Percentiles rank a stretch among this genome's conserved stretches.
These are phyloP conservation scores for Oscheius sp. DNA, from an alignment of 2,888 invertebrate genomes.

Conservation along the genomic window DNA sequence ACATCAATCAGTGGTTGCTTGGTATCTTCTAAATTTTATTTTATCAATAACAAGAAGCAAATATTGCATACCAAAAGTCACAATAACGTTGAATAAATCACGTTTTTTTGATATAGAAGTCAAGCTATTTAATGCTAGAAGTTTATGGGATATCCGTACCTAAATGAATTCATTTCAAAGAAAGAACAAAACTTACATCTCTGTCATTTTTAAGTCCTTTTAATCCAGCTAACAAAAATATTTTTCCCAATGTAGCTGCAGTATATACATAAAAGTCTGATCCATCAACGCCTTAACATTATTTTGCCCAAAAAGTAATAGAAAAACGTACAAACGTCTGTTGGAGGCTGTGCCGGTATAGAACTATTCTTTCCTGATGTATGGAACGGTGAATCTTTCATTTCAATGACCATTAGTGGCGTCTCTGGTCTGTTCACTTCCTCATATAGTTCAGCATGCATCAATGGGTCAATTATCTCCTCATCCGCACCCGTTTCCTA, in stretches of 20 bases:
- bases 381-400: background rate
- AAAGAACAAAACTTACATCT: slow-evolving; percentile 4
- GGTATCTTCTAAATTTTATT: slow-evolving; percentile 10
- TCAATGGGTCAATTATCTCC: slow-evolving; percentile 28
- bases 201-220: slow-evolving; percentile 32
- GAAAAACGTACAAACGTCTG: slow-evolving; percentile 8
- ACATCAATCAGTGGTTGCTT: slow-evolving; percentile 39
- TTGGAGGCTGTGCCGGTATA: slow-evolving; percentile 1
- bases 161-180: background rate
- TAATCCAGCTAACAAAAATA: slow-evolving; percentile 27
- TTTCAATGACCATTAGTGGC: background rate
- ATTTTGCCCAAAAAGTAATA: no score
- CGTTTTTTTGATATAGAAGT: slow-evolving; percentile 8
- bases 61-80: slow-evolving; percentile 3
- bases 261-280: slow-evolving; percentile 14
- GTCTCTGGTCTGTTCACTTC: slow-evolving; percentile 15
- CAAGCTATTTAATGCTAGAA: slow-evolving; percentile 32
- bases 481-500: slow-evolving; percentile 18
- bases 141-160: slow-evolving; percentile 33
- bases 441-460: slow-evolving; percentile 31
- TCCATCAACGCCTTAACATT: slow-evolving; percentile 4
- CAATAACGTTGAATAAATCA: slow-evolving; percentile 1
- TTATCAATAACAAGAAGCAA: background rate
- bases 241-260: slow-evolving; percentile 17
- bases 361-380: background rate